Conservation (phyloP, 53 echinoderm and acorn worm genomes). For the Temnopleurus reevesii region DNA sequence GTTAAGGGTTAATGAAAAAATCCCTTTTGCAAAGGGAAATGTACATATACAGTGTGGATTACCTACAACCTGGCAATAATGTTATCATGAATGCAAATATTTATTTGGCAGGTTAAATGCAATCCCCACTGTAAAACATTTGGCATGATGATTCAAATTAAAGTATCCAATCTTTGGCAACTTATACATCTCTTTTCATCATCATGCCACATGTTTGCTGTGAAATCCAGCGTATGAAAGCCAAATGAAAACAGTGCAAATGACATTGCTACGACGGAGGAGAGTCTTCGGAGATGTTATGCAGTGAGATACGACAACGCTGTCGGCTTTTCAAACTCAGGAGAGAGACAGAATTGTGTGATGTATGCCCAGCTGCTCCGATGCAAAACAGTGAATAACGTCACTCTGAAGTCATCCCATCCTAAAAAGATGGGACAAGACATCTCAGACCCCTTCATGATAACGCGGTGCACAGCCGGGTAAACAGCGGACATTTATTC, state of each 20-base stretch:
- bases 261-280: neutral
- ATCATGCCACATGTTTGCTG: neutral
- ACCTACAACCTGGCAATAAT: too few relatives aligned
- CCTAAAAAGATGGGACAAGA: neutral
- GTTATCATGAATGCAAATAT: too few relatives aligned
- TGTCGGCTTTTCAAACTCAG: neutral
- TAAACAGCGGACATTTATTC: too few relatives aligned
- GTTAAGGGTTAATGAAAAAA: too few relatives aligned
- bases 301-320: neutral
- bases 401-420: slow-evolving; percentile 30
- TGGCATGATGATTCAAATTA: too few relatives aligned
- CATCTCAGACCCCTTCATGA: neutral
- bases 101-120: too few relatives aligned
- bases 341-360: neutral
- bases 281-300: neutral
- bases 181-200: too few relatives aligned
- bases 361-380: slow-evolving; percentile 44
- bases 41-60: too few relatives aligned
- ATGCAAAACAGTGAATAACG: slow-evolving; percentile 47
- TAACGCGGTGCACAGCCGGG: too few relatives aligned
- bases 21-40: too few relatives aligned
- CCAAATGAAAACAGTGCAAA: slow-evolving; percentile 6
- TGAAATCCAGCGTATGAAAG: slow-evolving; percentile 1
- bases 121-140: too few relatives aligned
- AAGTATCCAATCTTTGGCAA: too few relatives aligned